Percentiles rank a stretch among this genome's conserved stretches.
Conservation (phyloP, 2,113 vertebrate species). For the Dermatemys mawii region DNA sequence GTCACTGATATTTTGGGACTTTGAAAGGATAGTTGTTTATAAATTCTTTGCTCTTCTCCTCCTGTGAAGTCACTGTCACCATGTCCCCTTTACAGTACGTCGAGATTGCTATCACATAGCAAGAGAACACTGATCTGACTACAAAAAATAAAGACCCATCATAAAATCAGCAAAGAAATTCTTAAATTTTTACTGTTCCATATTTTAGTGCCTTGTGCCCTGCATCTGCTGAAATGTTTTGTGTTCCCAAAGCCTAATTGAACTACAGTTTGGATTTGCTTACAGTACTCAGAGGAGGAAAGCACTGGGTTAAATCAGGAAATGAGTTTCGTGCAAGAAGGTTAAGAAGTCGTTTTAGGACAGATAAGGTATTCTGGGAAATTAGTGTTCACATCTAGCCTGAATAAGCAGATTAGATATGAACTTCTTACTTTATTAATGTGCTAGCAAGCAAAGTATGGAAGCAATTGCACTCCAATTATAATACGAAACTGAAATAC, state of each 20-base stretch:
- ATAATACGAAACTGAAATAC: conserved; percentile 8
- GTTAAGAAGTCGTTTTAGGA: background rate
- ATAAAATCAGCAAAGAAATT: background rate
- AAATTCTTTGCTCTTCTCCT: background rate
- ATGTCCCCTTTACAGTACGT: background rate
- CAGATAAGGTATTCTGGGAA: conserved; percentile 7
- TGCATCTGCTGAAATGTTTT: background rate
- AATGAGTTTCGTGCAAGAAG: background rate
- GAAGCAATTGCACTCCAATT: background rate
- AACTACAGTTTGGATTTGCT: background rate
- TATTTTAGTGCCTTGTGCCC: background rate
- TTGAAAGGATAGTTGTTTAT: background rate
- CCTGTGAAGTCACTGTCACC: background rate
- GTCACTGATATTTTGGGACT: background rate
- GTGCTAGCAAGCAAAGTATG: background rate
- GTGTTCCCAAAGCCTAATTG: background rate
- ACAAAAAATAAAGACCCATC: background rate
- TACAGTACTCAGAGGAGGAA: background rate
- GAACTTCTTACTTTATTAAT: conserved; percentile 8
- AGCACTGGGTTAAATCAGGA: background rate
- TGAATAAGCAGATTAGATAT: conserved; percentile 28
- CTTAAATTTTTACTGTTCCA: background rate
- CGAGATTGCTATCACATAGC: background rate
- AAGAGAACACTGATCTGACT: background rate
- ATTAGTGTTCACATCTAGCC: background rate